Percentiles rank a stretch among this genome's conserved stretches.
Conservation (phyloP, 2,888 invertebrate genomes). For the Agrypnus murinus region DNA sequence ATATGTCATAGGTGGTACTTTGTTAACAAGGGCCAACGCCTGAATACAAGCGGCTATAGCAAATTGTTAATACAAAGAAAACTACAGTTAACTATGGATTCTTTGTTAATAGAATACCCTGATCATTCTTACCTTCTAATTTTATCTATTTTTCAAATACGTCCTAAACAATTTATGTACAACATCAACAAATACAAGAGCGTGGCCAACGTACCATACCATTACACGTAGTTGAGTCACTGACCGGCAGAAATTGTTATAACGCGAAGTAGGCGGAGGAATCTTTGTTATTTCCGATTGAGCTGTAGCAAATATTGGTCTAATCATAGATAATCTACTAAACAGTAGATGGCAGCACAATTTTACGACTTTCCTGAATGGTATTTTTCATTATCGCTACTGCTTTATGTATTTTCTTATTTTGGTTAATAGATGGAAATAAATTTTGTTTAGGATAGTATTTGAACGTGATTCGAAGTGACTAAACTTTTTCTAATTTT, state of each 20-base stretch:
- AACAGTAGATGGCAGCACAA: constrained; percentile 1
- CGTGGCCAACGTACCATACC: constrained; percentile 59
- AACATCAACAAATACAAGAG: constrained; percentile 58
- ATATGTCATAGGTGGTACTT: constrained; percentile 57
- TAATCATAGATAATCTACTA: neutral
- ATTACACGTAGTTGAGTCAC: constrained; percentile 72
- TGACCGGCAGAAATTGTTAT: constrained; percentile 67
- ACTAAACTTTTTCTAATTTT: no score
- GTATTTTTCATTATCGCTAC: no score
- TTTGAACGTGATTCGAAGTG: no score
- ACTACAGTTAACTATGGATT: neutral
- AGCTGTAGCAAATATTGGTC: neutral
- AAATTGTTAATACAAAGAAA: constrained; percentile 32
- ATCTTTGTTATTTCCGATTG: constrained; percentile 53
- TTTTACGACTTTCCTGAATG: no score
- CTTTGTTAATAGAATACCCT: neutral
- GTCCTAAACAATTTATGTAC: constrained; percentile 51
- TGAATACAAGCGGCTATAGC: constrained; percentile 57
- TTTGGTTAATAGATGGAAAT: no score
- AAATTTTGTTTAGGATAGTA: no score
- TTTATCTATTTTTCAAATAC: constrained; percentile 52
- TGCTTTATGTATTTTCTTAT: no score
- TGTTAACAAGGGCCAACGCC: constrained; percentile 65
- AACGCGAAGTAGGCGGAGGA: constrained; percentile 58
- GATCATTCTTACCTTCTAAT: constrained; percentile 54